Conservation (phyloP, 2,888 invertebrate species). For the Cepaea hortensis region DNA sequence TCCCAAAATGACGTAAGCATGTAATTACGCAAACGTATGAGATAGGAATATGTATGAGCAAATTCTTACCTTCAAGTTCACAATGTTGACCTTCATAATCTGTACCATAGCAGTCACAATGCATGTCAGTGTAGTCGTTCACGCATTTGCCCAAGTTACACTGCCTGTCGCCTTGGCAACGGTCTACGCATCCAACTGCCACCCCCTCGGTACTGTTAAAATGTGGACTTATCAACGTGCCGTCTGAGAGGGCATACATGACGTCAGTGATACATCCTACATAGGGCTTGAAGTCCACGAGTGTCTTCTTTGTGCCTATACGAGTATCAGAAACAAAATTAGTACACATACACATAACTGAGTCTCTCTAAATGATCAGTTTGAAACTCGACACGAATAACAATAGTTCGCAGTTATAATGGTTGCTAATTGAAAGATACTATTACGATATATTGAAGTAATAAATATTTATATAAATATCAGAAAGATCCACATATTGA, state of each 20-base stretch:
- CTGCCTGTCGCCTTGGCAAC: slow-evolving; percentile 80
- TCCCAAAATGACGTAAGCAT: too few species aligned
- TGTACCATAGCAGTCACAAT: slow-evolving; percentile 95
- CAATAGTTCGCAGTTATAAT: too few species aligned
- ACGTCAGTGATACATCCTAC: slow-evolving; percentile 66
- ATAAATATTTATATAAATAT: too few species aligned
- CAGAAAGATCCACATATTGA: too few species aligned
- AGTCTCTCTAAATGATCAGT: too few species aligned
- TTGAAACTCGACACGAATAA: too few species aligned
- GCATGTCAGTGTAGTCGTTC: slow-evolving; percentile 91
- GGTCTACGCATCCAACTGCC: slow-evolving; percentile 86
- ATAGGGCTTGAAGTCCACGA: slow-evolving; percentile 49
- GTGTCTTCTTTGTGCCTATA: not conserved
- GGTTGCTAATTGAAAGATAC: too few species aligned
- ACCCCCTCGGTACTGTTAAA: slow-evolving; percentile 56
- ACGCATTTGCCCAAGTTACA: slow-evolving; percentile 94
- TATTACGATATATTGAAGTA: too few species aligned
- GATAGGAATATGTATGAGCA: not conserved
- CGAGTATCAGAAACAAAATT: too few species aligned
- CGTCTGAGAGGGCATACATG: slow-evolving; percentile 55
- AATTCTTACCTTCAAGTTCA: slow-evolving; percentile 89
- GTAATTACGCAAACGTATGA: too few species aligned
- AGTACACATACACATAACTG: too few species aligned
- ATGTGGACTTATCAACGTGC: slow-evolving; percentile 53
- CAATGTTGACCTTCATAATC: slow-evolving; percentile 93